Base-by-base conservation (phyloP, 2,113 vertebrate species). In the Chaetops frenatus region DNA sequence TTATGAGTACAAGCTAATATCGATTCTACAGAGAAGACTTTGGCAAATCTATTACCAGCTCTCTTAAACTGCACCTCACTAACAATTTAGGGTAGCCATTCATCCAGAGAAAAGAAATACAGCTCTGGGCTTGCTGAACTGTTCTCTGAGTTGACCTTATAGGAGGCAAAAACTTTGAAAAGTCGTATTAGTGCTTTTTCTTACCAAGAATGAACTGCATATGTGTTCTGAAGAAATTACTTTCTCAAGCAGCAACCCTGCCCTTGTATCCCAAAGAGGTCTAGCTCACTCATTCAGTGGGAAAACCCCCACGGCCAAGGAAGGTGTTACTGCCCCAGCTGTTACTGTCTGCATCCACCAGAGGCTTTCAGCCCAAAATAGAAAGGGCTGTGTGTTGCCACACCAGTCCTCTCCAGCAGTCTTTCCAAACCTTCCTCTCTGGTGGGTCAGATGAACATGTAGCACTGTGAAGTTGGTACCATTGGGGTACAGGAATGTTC, bases 1-100 rank as follows among this genome's bases (percentile, higher is more conserved):
- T 93, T 95, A 88, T 92, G 91, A 95, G 91, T 79, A 74, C 81
- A 91, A 90, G 88, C 87, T 96, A 95, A 90, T 94, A 94, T 80
- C 31, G 24, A 88, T 92, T 97, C 86, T 93, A 82, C 90, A 91
- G 83, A 93, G 88, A 69, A 94, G 88, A 81, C 50, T 90, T 90
- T 86, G 92, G 90, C 73, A 93, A 93, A 95, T 88, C 86, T 91
- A 66, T 82, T 96, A 87, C 74, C 77, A 82, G n/a, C 44, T 82
- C 73, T 78, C 94, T 87, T 81, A 61, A 93, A 92, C 85, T 76
- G 50, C 73, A 71, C 85, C 88, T 95, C 84, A 76, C 86, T 73
- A 92, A 70, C 58, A 88, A 88, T 95, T 94, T 81, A 81, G 79
- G 60, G 80, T 83, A 93, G 51, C 56, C 1, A 0, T 67, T 96